Evolutionary conservation across 1,140 invertebrate genomes (phyloP), one percentile per base, ranked within the genome.

Genomic region (Danaus plexippus): DNA sequence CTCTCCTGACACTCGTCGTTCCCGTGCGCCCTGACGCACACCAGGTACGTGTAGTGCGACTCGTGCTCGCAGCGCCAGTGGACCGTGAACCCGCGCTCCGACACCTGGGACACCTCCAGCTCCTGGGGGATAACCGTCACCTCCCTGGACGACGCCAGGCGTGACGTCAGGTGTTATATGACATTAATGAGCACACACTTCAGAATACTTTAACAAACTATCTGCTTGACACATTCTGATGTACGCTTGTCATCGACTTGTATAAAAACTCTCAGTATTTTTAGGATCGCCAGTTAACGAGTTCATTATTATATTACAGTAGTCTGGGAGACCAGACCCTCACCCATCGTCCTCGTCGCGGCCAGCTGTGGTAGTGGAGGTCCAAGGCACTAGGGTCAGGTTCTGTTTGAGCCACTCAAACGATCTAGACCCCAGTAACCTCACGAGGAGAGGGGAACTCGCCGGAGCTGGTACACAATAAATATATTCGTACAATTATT

Each of bases 311-410:
- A 43, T 41, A 11, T 9, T 15, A 11, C 9, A 22, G 41, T 57
- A 54, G 54, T 56, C 51, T 65, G 66, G 63, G 67, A 61, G 66
- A 69, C 59, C 74, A 71, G 71, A 80, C 70, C 77, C 80, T 80
- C 72, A 83, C 80, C 77, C 72, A 47, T 57, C 57, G 57, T 75
- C 66, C 50, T 53, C 45, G 45, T 70, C 58, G 9, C 56, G 54
- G 11, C 54, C 59, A 3, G 69, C 74, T 5, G 50, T 15, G 15
- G 22, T 62, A 11, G 69, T 75, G 22, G 75, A 76, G 1, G 51
- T 67, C 86, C 86, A 88, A 6, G 72, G 71, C 45, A 88, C 71
- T 43, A 72, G 55, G n/a, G 71, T 71, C 54, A 87, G 66, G 68
- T 88, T 74, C 68, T 87, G 85, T 1, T 59, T 69, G 47, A 85